These are phyloP conservation scores for Montipora capricornis DNA, from an alignment of 64 coral and sea anemone species.

Conservation along the genomic window DNA sequence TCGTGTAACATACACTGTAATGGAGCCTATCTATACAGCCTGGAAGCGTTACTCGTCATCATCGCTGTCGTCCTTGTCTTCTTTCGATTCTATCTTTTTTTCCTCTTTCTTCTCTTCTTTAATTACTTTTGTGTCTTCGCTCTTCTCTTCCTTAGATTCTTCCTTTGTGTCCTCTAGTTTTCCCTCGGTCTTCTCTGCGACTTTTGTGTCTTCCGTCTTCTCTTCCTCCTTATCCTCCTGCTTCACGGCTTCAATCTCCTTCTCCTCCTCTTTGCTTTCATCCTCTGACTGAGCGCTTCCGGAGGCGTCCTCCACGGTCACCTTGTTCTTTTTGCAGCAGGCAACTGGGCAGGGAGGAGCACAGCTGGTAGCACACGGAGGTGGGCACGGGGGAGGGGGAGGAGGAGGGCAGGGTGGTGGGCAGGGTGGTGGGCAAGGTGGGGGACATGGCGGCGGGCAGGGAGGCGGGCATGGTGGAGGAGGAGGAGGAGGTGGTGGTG, in stretches of 20 bases:
- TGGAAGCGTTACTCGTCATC: constrained; percentile 21
- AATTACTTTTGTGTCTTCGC: constrained; percentile 28
- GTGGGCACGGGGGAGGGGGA: constrained; percentile 54
- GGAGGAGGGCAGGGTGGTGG: constrained; percentile 40
- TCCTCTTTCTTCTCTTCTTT: constrained; percentile 18
- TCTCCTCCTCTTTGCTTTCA: constrained; percentile 25
- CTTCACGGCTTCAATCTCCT: constrained; percentile 42
- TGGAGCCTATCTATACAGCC: constrained; percentile 42
- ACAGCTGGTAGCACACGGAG: constrained; percentile 56
- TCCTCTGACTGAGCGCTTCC: constrained; percentile 14
- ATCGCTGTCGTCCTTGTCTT: constrained; percentile 39
- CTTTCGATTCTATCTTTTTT: neutral
- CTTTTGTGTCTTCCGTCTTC: too few relatives aligned
- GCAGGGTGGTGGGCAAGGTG: constrained; percentile 45
- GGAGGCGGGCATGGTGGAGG: constrained; percentile 19
- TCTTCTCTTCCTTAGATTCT: constrained; percentile 15
- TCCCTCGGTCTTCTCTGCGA: neutral
- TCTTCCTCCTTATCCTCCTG: too few relatives aligned
- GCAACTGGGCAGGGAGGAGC: constrained; percentile 71
- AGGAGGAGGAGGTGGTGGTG: constrained; percentile 81
- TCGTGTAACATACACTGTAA: constrained; percentile 66
- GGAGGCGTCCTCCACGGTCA: constrained; percentile 55
- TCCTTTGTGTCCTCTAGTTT: neutral
- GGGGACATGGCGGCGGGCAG: constrained; percentile 51
- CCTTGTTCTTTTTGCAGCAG: constrained; percentile 98